Base-by-base conservation (phyloP, 2,888 invertebrate genomes). In the Tipula confusa region DNA sequence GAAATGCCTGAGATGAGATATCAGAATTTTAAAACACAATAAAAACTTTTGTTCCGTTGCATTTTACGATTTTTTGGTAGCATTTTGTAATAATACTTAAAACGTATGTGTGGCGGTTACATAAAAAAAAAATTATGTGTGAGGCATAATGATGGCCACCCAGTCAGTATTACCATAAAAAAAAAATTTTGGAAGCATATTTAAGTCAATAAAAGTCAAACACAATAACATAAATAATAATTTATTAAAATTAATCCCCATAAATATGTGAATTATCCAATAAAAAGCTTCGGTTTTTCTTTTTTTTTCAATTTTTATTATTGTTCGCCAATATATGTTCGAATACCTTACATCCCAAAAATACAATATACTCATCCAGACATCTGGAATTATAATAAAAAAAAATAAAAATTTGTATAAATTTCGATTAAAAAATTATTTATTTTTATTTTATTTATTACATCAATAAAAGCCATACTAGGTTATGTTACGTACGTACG, bases 401-500 rank as follows among this genome's bases (percentile, higher is more conserved):
- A n/a, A n/a, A n/a, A 43, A 43, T 43, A 43, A 64, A 64, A 64
- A 64, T 64, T 64, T 64, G 64, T 24, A 64, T 64, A 64, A 64
- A 64, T 64, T 64, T 64, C 64, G 64, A 64, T 64, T 64, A 64
- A 64, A 64, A 64, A 64, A 64, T 64, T 64, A 64, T 64, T 64
- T 64, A 64, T 64, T 64, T 64, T 64, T 64, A 64, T 64, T 64
- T 64, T 64, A 64, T 64, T 64, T 64, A 64, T 64, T 64, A 64
- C 24, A 24, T 24, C 64, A 64, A 64, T 64, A 64, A 64, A 64
- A 64, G 64, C 64, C 64, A 64, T 64, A 64, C 64, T 64, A 64
- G 64, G 64, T 64, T 64, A 24, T 64, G 24, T 64, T 64, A n/a
- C 15, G 31, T 3, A n/a, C n/a, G 38, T 38, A 38, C 13, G 24